phyloP scores from a whole-genome alignment of 2,113 vertebrate genomes.

The Hippocampus comes region DNA sequence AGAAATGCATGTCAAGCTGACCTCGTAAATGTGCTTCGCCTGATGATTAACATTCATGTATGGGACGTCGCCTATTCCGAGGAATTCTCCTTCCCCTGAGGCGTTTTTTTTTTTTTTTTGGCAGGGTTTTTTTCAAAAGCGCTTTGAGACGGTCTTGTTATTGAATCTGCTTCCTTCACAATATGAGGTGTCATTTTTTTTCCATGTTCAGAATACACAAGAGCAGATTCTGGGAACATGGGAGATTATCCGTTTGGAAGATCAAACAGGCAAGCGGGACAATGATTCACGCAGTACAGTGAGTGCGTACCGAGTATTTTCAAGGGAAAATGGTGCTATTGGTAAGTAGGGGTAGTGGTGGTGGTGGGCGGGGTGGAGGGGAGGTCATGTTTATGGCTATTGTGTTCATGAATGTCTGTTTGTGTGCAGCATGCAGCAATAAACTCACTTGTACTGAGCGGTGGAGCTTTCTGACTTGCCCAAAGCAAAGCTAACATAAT shows the following conservation, averaged over 20 bases:
- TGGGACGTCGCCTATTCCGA: neutral
- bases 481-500: neutral
- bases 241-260: slow-evolving; percentile 12
- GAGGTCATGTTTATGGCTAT: neutral
- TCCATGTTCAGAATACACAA: neutral
- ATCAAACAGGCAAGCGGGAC: neutral
- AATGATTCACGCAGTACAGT: neutral
- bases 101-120: neutral
- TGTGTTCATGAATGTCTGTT: neutral
- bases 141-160: neutral
- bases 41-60: neutral
- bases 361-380: neutral
- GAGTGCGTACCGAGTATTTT: slow-evolving; percentile 21
- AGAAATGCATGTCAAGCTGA: neutral
- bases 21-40: neutral
- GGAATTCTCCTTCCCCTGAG: slow-evolving; percentile 4
- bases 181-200: neutral
- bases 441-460: neutral
- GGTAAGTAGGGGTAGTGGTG: neutral
- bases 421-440: neutral
- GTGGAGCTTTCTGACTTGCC: neutral
- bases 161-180: neutral
- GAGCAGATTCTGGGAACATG: slow-evolving; percentile 7
- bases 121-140: neutral
- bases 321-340: neutral